phyloP scores from a whole-genome alignment of 1,140 invertebrate genomes.

The Bombyx mandarina region DNA sequence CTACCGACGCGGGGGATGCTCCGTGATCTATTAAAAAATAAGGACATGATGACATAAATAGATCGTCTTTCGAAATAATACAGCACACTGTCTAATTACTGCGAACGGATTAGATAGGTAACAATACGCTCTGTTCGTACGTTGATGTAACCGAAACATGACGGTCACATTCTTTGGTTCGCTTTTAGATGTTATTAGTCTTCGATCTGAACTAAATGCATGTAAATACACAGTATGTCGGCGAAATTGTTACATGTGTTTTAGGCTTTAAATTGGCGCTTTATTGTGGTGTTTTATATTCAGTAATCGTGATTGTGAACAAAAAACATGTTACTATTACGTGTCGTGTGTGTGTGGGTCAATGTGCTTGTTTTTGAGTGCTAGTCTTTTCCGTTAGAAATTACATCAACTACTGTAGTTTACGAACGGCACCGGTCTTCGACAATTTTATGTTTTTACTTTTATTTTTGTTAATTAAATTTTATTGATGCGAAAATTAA shows the following conservation, averaged over 20 bases:
- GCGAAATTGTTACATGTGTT: not conserved
- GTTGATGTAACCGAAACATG: conserved; percentile 71
- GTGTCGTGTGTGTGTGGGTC: conserved; percentile 60
- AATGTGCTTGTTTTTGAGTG: conserved; percentile 46
- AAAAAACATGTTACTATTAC: conserved; percentile 68
- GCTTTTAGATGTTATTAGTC: conserved; percentile 58
- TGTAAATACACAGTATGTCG: conserved; percentile 2
- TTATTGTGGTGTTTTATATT: conserved; percentile 30
- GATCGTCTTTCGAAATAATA: conserved; percentile 46
- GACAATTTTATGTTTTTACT: conserved; percentile 1
- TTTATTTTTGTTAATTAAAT: conserved; percentile 6
- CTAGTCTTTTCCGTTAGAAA: conserved; percentile 8
- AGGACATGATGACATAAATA: conserved; percentile 69
- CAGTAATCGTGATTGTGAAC: conserved; percentile 44
- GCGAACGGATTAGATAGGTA: conserved; percentile 31
- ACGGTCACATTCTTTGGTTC: conserved; percentile 61
- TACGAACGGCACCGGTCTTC: not conserved
- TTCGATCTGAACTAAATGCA: conserved; percentile 10
- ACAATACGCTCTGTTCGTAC: conserved; percentile 36
- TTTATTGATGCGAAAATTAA: conserved; percentile 19
- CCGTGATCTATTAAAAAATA: conserved; percentile 69
- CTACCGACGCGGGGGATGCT: conserved; percentile 62
- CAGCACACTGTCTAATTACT: conserved; percentile 35
- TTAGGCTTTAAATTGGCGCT: conserved; percentile 13
- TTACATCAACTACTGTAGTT: not conserved